These are phyloP conservation scores for Pterois miles DNA, from an alignment of 2,797 vertebrate genomes.

Conservation along the genomic window DNA sequence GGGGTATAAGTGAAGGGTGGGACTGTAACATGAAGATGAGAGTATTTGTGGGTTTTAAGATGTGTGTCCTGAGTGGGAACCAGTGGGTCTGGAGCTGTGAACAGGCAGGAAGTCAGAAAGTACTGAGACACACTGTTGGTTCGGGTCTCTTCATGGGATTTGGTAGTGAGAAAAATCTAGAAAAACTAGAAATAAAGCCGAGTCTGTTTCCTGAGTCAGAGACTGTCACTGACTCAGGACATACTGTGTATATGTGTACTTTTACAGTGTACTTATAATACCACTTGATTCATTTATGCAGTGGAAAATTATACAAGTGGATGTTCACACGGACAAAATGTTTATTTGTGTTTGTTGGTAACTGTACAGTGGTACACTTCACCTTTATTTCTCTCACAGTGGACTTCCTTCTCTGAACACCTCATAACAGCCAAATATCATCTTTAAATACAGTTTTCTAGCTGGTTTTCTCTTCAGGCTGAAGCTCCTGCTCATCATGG, in stretches of 20 bases:
- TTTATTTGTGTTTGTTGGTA: background rate
- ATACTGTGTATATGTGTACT: background rate
- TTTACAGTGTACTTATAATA: background rate
- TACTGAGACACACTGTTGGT: too few species aligned
- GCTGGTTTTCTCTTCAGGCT: background rate
- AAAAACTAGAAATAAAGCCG: too few species aligned
- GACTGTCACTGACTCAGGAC: background rate
- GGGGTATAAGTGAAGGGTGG: too few species aligned
- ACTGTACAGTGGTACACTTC: constrained; percentile 1
- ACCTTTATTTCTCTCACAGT: constrained; percentile 4
- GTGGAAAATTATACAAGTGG: background rate
- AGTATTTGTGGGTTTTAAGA: too few species aligned
- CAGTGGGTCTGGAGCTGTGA: too few species aligned
- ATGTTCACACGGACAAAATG: background rate
- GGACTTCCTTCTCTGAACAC: background rate
- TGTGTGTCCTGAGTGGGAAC: too few species aligned
- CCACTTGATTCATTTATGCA: constrained; percentile 2
- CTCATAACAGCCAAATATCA: background rate
- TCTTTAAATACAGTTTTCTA: background rate
- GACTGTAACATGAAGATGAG: too few species aligned
- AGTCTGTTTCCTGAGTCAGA: too few species aligned
- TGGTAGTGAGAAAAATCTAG: too few species aligned
- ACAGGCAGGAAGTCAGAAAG: too few species aligned
- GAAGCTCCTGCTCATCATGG: background rate
- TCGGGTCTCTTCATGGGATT: too few species aligned